Base-by-base conservation (phyloP, 2,888 invertebrate species). In the Autographa gamma region DNA sequence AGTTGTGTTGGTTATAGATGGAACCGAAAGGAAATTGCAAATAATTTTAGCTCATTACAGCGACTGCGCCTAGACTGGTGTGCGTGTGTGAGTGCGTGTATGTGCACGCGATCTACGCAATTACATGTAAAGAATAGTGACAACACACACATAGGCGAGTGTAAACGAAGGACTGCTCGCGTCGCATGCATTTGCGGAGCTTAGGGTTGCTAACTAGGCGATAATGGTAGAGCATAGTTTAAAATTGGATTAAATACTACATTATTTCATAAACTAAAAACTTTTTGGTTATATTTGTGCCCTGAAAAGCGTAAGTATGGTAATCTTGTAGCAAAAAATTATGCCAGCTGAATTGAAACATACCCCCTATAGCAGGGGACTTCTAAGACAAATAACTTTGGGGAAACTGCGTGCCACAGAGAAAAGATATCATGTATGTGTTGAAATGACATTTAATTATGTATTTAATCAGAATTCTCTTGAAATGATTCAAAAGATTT, bases 11-110 rank as follows among this genome's bases (percentile, higher is more conserved):
- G 70, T 73, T 76, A 68, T 78, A 69, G 73, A 78, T 84, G 83
- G 76, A 80, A 82, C 82, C 76, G 85, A 90, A 89, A 90, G 91
- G 89, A 91, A 91, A 91, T 89, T 88, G 88, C 87, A 84, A 87
- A 91, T 88, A 90, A 90, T 89, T 90, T 90, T 87, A 92, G 86
- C 86, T 86, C 80, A 86, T 87, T 86, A 86, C 78, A 82, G 73
- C 82, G 74, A 86, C 85, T 86, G 84, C 82, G 85, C 85, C 86
- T 88, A 90, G 83, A 80, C 80, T 69, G 63, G 32, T 62, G 41
- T 74, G 70, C 74, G 72, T 52, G 73, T 85, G 87, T 88, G 81
- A 70, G 82, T 65, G 63, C 41, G 66, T 81, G 77, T 83, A 72
- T 73, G 60, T 73, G 83, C 73, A 84, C 73, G 73, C 71, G 78